Evolutionary conservation across 2,888 invertebrate species (phyloP).

Genomic region (Netelia virgata): DNA sequence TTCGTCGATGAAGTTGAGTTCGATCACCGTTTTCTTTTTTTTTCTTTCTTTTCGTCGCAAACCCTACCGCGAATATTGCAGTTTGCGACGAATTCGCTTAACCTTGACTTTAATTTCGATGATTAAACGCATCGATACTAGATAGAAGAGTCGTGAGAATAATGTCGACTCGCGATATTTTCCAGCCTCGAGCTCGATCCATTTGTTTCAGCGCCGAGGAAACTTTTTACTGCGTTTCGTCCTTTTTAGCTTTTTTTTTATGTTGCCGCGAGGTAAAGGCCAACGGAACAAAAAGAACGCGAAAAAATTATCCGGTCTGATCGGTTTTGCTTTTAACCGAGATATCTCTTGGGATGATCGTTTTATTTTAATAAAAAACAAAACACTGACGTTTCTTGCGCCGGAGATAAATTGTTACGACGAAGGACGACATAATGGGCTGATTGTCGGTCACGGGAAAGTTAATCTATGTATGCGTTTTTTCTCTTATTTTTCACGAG

Average conservation of each 20-base stretch:
- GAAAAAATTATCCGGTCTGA: too few relatives aligned
- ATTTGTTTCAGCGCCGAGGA: not conserved
- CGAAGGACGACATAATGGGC: not conserved
- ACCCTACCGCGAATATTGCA: not conserved
- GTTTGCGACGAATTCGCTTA: not conserved
- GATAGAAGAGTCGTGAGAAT: not conserved
- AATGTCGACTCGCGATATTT: not conserved
- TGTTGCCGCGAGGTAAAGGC: constrained; percentile 5
- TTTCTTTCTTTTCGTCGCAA: not conserved
- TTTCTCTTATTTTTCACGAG: constrained; percentile 6
- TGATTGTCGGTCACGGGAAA: not conserved
- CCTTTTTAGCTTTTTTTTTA: not conserved
- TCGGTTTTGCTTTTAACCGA: constrained; percentile 11
- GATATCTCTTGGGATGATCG: constrained; percentile 5
- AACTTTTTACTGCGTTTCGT: not conserved
- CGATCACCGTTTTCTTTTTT: constrained; percentile 11
- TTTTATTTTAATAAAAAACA: constrained; percentile 16
- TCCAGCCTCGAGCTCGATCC: constrained; percentile 35
- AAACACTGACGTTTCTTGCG: constrained; percentile 3
- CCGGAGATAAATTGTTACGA: constrained; percentile 3
- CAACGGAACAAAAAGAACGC: too few relatives aligned
- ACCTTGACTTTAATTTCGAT: constrained; percentile 56
- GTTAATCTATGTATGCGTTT: not conserved
- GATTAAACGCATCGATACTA: constrained; percentile 25
- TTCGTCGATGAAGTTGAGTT: not conserved